Evolutionary conservation across 2,888 invertebrate species (phyloP), one percentile per base, ranked within the genome.

Genomic region (Lycaena phlaeas): DNA sequence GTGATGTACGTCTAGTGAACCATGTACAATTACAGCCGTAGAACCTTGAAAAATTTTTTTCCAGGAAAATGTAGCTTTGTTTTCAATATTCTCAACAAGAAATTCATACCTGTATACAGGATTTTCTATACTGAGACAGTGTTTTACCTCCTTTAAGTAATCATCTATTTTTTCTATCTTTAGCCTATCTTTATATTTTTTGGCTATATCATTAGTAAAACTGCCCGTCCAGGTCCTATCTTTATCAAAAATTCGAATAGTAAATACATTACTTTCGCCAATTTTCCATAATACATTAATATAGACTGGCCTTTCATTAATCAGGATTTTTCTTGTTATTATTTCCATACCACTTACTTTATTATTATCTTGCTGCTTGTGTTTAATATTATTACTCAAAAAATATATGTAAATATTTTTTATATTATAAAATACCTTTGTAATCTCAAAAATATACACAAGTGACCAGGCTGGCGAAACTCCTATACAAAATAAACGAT

Each of bases 171-270:
- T 53, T 46, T 74, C 71, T 7, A n/a, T n/a, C n/a, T 61, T 56
- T 9, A 60, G 50, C 1, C 52, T 46, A 14, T 61, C 50, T 36
- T 56, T 52, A 38, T 59, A 64, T 36, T 54, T 45, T 41, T 58
- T 50, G 0, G 69, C 66, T 6, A 51, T 57, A 37, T 67, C 64
- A 3, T 54, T 52, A 2, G 70, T 57, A 50, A 60, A 76, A 17
- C 43, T 51, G 0, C 82, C 82, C 1, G 64, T 57, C 78, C 78
- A 77, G 43, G 55, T 54, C 2, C 49, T 51, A 9, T 57, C 51
- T 14, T 59, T 57, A 15, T 65, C 63, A 48, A 63, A 66, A 10
- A 82, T 34, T 51, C 61, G 60, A 10, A 82, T 61, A 26, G 59
- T 46, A 56, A 81, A 78, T 17, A 79, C 43, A 29, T 61, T 53